Evolutionary conservation across 2,113 vertebrate species (phyloP).

Genomic region (Salvelinus sp.): DNA sequence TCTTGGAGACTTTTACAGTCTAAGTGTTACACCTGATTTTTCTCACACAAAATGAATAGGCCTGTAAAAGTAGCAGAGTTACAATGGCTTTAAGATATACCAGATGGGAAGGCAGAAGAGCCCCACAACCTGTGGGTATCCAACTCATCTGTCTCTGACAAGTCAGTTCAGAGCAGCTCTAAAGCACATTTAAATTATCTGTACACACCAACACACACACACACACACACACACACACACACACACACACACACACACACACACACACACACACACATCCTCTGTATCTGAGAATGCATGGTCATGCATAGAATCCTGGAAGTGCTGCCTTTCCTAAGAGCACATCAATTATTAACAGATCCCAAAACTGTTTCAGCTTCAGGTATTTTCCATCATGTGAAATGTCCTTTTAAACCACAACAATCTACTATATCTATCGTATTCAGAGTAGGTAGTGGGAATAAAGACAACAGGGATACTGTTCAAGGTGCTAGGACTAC

Average conservation of each 20-base stretch:
- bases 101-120: slow-evolving; percentile 10
- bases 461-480: too few relatives aligned
- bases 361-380: too few relatives aligned
- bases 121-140: too few relatives aligned
- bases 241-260: not conserved
- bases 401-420: too few relatives aligned
- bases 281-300: not conserved
- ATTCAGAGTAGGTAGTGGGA: too few relatives aligned
- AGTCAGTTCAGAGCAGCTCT: not conserved
- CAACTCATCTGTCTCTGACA: slow-evolving; percentile 3
- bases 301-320: not conserved
- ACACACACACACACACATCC: not conserved
- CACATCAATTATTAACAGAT: not conserved
- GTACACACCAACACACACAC: not conserved
- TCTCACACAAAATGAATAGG: slow-evolving; percentile 16
- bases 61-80: slow-evolving; percentile 27
- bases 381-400: too few relatives aligned
- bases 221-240: not conserved
- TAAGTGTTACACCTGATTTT: not conserved
- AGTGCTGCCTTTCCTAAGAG: not conserved
- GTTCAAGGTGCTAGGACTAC: too few relatives aligned
- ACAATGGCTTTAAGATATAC: slow-evolving; percentile 13
- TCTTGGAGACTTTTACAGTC: not conserved
- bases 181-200: not conserved
- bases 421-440: too few relatives aligned